phyloP scores from a whole-genome alignment of 2,797 vertebrate species.

The Pogoniulus pusillus region DNA sequence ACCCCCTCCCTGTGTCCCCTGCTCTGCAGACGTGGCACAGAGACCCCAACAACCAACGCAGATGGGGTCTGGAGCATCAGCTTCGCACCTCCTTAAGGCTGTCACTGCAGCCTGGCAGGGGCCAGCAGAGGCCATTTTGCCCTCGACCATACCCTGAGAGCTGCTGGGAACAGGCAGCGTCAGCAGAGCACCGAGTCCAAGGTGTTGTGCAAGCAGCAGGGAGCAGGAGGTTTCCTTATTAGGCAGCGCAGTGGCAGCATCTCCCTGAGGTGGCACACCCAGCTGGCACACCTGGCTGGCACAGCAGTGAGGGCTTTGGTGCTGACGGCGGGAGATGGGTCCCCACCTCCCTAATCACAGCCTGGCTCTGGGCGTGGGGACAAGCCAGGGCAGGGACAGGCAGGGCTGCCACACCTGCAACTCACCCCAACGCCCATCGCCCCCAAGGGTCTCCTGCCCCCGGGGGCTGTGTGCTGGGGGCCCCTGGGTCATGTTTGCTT shows the following conservation, averaged over 20 bases:
- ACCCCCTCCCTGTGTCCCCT: neutral
- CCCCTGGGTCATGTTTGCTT: neutral
- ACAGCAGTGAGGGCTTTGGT: slow-evolving; percentile 4
- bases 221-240: slow-evolving; percentile 36
- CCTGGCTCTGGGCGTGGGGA: slow-evolving; percentile 55
- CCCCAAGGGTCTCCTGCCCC: neutral
- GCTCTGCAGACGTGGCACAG: accelerated
- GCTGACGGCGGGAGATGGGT: slow-evolving; percentile 22
- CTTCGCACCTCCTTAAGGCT: too few species aligned
- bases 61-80: accelerated
- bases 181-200: neutral
- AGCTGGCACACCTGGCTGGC: neutral
- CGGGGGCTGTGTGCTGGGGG: neutral
- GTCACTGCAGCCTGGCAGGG: neutral
- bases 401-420: neutral
- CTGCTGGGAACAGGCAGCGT: neutral
- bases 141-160: neutral
- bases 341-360: slow-evolving; percentile 32
- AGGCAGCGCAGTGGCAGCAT: neutral
- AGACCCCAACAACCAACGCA: neutral
- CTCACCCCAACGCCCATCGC: neutral
- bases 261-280: neutral
- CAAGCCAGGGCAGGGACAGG: neutral
- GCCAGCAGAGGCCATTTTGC: neutral
- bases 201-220: slow-evolving; percentile 16